These are phyloP conservation scores for Hapalemur alaotrensis DNA, from an alignment of 2,797 vertebrate genomes.

Conservation along the genomic window DNA sequence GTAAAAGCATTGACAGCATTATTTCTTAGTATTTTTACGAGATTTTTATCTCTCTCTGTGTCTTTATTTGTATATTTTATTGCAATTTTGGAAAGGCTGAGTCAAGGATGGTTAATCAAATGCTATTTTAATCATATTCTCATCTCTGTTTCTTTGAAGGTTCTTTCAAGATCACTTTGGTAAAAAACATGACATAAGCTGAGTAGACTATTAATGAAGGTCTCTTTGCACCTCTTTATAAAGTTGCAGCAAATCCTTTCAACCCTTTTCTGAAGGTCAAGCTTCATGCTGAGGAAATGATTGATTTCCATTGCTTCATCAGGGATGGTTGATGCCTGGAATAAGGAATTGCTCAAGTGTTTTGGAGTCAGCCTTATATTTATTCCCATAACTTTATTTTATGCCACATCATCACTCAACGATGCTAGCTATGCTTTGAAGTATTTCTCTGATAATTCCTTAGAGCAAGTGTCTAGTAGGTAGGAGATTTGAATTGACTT, in stretches of 20 bases:
- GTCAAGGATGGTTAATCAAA: constrained; percentile 28
- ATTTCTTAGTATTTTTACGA: constrained; percentile 39
- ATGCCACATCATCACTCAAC: constrained; percentile 61
- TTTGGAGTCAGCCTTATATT: constrained; percentile 67
- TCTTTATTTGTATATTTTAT: background rate
- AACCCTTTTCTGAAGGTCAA: constrained; percentile 73
- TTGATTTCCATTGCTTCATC: constrained; percentile 75
- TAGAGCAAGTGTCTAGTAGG: constrained; percentile 25
- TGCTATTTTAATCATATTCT: constrained; percentile 59
- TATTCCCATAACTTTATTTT: constrained; percentile 71
- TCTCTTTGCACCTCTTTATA: constrained; percentile 61
- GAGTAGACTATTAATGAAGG: constrained; percentile 69
- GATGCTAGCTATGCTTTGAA: constrained; percentile 51
- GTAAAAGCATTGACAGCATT: background rate
- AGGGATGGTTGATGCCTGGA: constrained; percentile 59
- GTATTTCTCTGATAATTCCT: constrained; percentile 51
- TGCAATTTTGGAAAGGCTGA: background rate
- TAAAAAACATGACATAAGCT: constrained; percentile 40
- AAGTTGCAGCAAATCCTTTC: constrained; percentile 71
- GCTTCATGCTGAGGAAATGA: constrained; percentile 68
- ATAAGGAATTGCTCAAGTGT: constrained; percentile 69
- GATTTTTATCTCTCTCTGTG: background rate
- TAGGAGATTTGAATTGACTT: constrained; percentile 30
- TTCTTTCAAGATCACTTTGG: constrained; percentile 69
- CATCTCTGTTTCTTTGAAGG: constrained; percentile 58